phyloP scores from a whole-genome alignment of 2,888 invertebrate genomes.

The Apamea epomidion region DNA sequence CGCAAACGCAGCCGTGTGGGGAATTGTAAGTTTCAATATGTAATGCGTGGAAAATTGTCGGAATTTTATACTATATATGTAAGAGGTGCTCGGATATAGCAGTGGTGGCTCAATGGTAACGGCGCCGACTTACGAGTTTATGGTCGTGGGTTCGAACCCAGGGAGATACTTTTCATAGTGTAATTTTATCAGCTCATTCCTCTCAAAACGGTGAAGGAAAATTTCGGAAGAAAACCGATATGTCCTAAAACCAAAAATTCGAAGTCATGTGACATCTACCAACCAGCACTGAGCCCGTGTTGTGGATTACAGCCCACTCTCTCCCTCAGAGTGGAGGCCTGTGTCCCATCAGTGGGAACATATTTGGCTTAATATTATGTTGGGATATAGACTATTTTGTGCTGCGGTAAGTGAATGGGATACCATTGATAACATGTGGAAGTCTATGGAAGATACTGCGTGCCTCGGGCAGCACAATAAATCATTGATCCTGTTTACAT shows the following conservation, averaged over 20 bases:
- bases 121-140: not conserved
- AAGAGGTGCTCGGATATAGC: not conserved
- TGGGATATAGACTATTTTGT: not conserved
- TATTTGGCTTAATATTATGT: not conserved
- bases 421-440: not conserved
- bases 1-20: conserved; percentile 23
- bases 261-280: not conserved
- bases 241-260: no score
- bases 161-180: no score
- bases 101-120: not conserved
- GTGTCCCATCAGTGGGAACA: not conserved
- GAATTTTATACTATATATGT: not conserved
- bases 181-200: not conserved
- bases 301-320: not conserved
- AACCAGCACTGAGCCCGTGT: no score
- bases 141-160: no score
- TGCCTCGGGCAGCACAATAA: not conserved
- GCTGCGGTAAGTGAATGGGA: not conserved
- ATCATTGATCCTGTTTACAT: not conserved
- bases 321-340: no score
- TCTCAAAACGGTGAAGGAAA: not conserved
- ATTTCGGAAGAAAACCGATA: not conserved
- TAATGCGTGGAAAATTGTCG: conserved; percentile 4
- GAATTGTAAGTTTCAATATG: conserved; percentile 32
- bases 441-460: not conserved